Evolutionary conservation across 2,888 invertebrate genomes (phyloP).

Genomic region (Drosophila seclusa): DNA sequence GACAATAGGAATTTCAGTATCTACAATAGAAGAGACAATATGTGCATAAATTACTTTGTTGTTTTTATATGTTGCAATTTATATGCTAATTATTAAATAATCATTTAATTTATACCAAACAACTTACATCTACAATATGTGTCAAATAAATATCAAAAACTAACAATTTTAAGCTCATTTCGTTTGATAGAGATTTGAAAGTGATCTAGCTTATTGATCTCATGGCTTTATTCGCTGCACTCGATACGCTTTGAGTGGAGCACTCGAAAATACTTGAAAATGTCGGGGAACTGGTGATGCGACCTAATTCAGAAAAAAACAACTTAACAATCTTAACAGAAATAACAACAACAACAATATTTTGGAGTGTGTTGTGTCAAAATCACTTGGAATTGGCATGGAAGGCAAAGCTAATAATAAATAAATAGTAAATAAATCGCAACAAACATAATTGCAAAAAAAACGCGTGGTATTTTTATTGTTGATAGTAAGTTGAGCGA

Average conservation of each 20-base stretch:
- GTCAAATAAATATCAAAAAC: neutral
- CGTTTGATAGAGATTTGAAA: neutral
- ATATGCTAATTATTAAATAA: neutral
- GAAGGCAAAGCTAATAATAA: slow-evolving; percentile 65
- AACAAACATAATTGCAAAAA: slow-evolving; percentile 64
- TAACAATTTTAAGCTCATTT: neutral
- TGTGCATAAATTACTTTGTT: slow-evolving; percentile 13
- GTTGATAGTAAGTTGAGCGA: slow-evolving; percentile 56
- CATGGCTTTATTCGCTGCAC: slow-evolving; percentile 28
- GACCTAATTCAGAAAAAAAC: slow-evolving; percentile 50
- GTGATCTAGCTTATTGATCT: slow-evolving; percentile 10
- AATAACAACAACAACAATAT: slow-evolving; percentile 10
- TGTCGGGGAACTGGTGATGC: slow-evolving; percentile 43
- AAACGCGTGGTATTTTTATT: slow-evolving; percentile 19
- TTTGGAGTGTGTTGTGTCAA: slow-evolving; percentile 60
- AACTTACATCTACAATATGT: neutral
- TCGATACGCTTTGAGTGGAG: slow-evolving; percentile 15
- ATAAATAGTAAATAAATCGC: slow-evolving; percentile 62
- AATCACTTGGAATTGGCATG: slow-evolving; percentile 53
- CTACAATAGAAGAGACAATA: slow-evolving; percentile 65
- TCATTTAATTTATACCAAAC: slow-evolving; percentile 5
- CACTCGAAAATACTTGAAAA: slow-evolving; percentile 25
- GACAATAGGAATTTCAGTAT: slow-evolving; percentile 85
- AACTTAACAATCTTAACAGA: slow-evolving; percentile 41
- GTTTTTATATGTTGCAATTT: neutral